These are phyloP conservation scores for Noctua comes DNA, from an alignment of 2,888 invertebrate genomes.

Conservation along the genomic window DNA sequence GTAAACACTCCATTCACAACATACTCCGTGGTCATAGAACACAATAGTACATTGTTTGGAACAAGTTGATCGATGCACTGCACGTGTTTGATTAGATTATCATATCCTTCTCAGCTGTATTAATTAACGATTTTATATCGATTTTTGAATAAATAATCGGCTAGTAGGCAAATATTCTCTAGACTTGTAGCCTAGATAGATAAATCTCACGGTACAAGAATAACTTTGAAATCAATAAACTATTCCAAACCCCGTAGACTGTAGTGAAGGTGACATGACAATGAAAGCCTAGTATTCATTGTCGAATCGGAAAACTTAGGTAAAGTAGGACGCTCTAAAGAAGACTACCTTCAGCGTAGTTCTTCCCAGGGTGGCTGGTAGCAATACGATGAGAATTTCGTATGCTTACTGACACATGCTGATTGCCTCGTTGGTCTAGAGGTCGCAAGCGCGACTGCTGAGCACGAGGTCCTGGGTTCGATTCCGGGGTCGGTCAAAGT, in stretches of 20 bases:
- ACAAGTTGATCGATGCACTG: conserved; percentile 48
- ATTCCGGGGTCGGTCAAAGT: too few relatives aligned
- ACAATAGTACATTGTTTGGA: conserved; percentile 58
- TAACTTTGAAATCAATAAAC: conserved; percentile 34
- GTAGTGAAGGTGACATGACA: background rate
- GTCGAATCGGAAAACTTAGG: background rate
- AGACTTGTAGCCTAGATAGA: background rate
- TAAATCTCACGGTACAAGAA: conserved; percentile 7
- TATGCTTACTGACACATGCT: too few relatives aligned
- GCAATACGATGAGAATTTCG: too few relatives aligned
- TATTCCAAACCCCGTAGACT: conserved; percentile 1
- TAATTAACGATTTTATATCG: conserved; percentile 14
- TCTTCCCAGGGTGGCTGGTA: background rate
- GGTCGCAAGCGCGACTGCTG: too few relatives aligned
- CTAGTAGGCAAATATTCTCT: background rate
- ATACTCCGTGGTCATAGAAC: conserved; percentile 1
- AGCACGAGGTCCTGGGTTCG: too few relatives aligned
- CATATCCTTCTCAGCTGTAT: conserved; percentile 14
- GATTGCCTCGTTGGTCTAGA: too few relatives aligned
- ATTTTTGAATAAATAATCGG: conserved; percentile 12
- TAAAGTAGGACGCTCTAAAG: background rate
- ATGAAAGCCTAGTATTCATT: background rate
- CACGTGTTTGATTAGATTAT: conserved; percentile 59
- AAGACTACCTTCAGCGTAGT: background rate
- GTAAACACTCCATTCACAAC: conserved; percentile 19